Evolutionary conservation across 2,797 vertebrate genomes (phyloP), one percentile per base, ranked within the genome.

Genomic region (Cyclopterus lumpus): DNA sequence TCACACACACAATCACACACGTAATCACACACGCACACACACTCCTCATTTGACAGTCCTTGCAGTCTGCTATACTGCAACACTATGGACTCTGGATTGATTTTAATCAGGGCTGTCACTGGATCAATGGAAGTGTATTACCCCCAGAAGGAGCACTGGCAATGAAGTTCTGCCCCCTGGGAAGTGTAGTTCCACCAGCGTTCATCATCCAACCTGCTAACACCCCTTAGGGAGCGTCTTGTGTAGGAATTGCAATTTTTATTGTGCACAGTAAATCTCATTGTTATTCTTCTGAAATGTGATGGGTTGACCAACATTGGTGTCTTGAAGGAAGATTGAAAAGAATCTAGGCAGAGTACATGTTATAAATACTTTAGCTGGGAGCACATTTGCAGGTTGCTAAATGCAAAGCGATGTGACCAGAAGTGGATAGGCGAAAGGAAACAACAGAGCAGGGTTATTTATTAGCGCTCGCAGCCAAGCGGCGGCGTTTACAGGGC

Each of bases 71-170:
- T 70, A 86, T 86, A 83, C 73, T 69, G 83, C 83, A 75, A 78
- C 86, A 80, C 81, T 49, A 75, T 91, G 65, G 85, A 75, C 77
- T 68, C 60, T 8, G 69, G 65, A 94, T 93, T 94, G 93, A 94
- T 94, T 95, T 93, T 91, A 92, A 94, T 93, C 91, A 92, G 90
- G 57, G 75, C 86, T 94, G 92, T 91, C 93, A 93, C 80, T 76
- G 86, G 89, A 93, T 94, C 93, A 93, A 94, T 94, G 87, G 69
- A 80, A 87, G 83, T 91, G 92, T 93, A 93, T 94, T 93, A 93
- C 85, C 91, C 92, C 90, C 90, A 86, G 88, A 89, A 90, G 87
- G 90, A 91, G 81, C 82, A 48, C 74, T 66, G 63, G 86, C 92
- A 89, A 91, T 93, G 91, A 93, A 90, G 86, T 76, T 69, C 55